Evolutionary conservation across 2,113 vertebrate species (phyloP).

Genomic region (Anarhynchus alexandrinus): DNA sequence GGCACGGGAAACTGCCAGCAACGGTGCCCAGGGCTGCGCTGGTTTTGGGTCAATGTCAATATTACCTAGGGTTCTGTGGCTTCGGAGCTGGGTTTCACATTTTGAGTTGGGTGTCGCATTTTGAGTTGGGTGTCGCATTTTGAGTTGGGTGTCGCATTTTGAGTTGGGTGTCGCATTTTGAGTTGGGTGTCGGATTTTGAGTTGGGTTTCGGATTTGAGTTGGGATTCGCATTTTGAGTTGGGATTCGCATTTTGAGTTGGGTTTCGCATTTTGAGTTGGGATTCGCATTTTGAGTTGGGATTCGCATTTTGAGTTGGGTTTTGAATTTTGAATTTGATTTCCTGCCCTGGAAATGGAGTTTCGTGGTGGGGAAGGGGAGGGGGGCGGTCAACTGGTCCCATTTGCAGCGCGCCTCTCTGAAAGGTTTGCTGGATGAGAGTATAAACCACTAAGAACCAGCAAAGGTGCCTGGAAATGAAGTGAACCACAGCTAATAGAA

Average conservation of each 20-base stretch:
- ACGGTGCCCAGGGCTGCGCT: neutral
- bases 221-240: too few species aligned
- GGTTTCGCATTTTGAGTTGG: too few species aligned
- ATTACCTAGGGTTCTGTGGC: neutral
- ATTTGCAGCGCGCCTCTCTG: accelerated
- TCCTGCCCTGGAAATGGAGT: neutral
- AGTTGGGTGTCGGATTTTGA: neutral
- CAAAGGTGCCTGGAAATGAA: neutral
- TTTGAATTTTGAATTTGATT: neutral
- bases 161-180: too few species aligned
- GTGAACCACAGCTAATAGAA: neutral
- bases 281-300: too few species aligned
- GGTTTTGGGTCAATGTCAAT: neutral
- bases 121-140: neutral
- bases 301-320: neutral
- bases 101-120: neutral
- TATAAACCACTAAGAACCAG: neutral
- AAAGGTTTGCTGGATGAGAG: neutral
- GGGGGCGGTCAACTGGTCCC: neutral
- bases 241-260: too few species aligned
- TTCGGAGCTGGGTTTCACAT: too few species aligned
- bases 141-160: too few species aligned
- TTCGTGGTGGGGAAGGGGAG: neutral
- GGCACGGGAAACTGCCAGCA: neutral
- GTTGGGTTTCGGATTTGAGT: too few species aligned